A percentile compares a stretch with the other conserved stretches of the same genome.
Evolutionary conservation across 1,140 invertebrate genomes (phyloP).

Genomic region (Pseudobourletiella spinata): DNA sequence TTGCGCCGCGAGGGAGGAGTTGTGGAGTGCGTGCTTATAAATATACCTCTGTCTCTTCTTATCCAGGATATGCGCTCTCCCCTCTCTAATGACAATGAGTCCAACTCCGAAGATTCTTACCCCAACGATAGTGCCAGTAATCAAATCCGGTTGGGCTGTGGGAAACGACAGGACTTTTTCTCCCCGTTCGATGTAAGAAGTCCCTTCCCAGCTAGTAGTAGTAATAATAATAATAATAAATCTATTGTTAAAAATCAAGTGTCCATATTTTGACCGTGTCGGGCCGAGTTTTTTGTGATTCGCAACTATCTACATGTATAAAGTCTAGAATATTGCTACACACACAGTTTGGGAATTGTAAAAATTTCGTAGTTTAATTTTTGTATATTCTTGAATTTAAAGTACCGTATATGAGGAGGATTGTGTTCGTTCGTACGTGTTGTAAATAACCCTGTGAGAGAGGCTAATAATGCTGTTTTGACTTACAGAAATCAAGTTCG

Average conservation of each 20-base stretch:
- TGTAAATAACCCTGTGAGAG: too few relatives aligned
- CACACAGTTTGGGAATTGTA: too few relatives aligned
- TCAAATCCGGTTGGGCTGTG: too few relatives aligned
- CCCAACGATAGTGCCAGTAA: neutral
- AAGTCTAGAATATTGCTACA: too few relatives aligned
- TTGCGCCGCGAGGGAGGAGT: neutral
- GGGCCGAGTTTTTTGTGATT: too few relatives aligned
- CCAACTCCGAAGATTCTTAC: slow-evolving; percentile 1
- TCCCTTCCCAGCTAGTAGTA: neutral
- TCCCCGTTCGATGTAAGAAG: neutral
- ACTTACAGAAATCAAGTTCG: neutral
- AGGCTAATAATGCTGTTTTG: neutral
- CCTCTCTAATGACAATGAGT: neutral
- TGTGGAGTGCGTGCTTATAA: neutral
- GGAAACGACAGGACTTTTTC: neutral
- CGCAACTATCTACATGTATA: too few relatives aligned
- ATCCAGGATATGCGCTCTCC: neutral
- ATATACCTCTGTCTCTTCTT: neutral
- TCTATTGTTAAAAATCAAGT: neutral
- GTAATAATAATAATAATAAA: neutral
- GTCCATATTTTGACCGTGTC: too few relatives aligned
- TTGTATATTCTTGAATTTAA: neutral
- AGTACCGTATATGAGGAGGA: neutral
- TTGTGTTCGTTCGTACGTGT: neutral
- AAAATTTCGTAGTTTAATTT: too few relatives aligned